Conservation (phyloP, 2,113 vertebrate genomes). For the Menidia beryllina region DNA sequence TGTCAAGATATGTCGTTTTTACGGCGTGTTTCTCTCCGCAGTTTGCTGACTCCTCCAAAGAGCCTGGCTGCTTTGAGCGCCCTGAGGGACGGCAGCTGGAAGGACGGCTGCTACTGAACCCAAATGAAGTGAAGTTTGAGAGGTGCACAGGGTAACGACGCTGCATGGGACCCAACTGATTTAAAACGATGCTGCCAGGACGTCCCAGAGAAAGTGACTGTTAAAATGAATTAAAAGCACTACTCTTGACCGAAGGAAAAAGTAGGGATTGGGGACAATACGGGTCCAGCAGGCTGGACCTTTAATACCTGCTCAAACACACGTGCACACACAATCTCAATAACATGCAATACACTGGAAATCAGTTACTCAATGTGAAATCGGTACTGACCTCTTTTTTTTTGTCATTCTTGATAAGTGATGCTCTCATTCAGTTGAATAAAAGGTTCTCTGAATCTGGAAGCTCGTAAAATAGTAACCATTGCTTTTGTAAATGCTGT, state of each 20-base stretch:
- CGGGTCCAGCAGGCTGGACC: constrained; percentile 96
- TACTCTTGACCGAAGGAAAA: constrained; percentile 21
- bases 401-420: constrained; percentile 41
- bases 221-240: constrained; percentile 54
- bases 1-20: no score
- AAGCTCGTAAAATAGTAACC: constrained; percentile 28
- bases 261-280: constrained; percentile 29
- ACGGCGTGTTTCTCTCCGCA: constrained; percentile 71
- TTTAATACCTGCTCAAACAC: constrained; percentile 48
- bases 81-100: constrained; percentile 94
- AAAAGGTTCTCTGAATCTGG: constrained; percentile 32
- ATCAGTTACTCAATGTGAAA: constrained; percentile 56
- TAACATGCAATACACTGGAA: constrained; percentile 67
- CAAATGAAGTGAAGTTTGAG: constrained; percentile 27
- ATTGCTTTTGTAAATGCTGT: constrained; percentile 62
- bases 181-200: constrained; percentile 32
- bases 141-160: constrained; percentile 55
- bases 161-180: constrained; percentile 37
- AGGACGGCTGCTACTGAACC: constrained; percentile 95
- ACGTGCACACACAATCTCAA: constrained; percentile 26
- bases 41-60: constrained; percentile 97
- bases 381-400: constrained; percentile 41
- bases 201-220: constrained; percentile 52
- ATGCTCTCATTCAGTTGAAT: constrained; percentile 41
- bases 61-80: constrained; percentile 91